Evolutionary conservation across 2,888 invertebrate species (phyloP).

Genomic region (Plebejus anna): DNA sequence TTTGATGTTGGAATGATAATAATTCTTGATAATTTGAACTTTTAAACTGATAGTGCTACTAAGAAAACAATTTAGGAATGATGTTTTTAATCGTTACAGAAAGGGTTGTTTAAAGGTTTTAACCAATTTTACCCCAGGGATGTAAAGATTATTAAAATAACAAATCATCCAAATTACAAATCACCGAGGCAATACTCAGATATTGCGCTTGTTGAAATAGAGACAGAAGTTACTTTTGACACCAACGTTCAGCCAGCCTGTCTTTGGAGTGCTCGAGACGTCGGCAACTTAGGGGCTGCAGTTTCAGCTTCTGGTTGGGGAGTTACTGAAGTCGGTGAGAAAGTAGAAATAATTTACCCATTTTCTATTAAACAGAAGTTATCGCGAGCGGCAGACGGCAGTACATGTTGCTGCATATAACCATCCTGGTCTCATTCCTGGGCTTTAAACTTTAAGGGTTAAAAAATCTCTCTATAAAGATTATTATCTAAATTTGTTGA

Average conservation of each 20-base stretch:
- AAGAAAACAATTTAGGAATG: no score
- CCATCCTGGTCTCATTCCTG: no score
- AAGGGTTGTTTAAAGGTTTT: background rate
- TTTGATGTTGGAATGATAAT: background rate
- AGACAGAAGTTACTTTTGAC: constrained; percentile 35
- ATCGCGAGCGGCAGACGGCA: no score
- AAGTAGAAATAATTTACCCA: no score
- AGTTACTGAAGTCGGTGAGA: constrained; percentile 41
- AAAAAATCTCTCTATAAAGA: no score
- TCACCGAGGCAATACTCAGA: constrained; percentile 43
- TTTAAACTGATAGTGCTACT: no score
- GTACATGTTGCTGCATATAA: no score
- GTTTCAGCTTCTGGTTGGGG: constrained; percentile 44
- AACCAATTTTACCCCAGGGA: background rate
- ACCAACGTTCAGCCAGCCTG: constrained; percentile 43
- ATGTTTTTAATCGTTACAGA: background rate
- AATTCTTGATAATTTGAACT: no score
- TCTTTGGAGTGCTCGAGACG: constrained; percentile 39
- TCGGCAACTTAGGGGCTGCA: constrained; percentile 33
- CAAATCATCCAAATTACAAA: constrained; percentile 34
- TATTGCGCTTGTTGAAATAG: constrained; percentile 43
- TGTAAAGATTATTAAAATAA: constrained; percentile 19
- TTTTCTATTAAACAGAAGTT: no score
- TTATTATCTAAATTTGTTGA: no score
- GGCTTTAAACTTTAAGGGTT: no score